Conservation (phyloP, 2,888 invertebrate species). For the Liopterus haemorrhoidalis region DNA sequence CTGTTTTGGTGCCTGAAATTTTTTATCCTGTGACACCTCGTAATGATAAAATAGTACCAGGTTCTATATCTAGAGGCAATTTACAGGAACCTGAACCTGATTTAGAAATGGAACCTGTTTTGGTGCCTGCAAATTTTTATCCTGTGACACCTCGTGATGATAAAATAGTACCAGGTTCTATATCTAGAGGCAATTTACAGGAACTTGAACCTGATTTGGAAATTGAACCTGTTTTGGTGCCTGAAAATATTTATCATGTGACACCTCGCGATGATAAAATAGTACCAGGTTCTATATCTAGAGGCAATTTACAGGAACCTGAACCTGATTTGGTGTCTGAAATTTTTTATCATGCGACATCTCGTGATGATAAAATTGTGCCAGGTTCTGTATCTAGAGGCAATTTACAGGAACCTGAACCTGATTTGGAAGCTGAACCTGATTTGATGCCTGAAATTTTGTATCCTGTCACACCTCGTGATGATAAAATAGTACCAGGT, state of each 20-base stretch:
- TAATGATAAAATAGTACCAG: conserved; percentile 12
- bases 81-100: too few species aligned
- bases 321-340: too few species aligned
- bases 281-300: conserved; percentile 13
- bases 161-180: conserved; percentile 11
- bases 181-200: neutral
- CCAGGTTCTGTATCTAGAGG: conserved; percentile 2
- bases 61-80: conserved; percentile 1
- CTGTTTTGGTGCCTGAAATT: too few species aligned
- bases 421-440: neutral
- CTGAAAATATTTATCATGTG: too few species aligned
- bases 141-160: conserved; percentile 8
- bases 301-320: too few species aligned
- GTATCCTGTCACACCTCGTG: conserved; percentile 5
- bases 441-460: too few species aligned
- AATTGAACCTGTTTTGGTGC: neutral
- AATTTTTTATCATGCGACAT: too few species aligned
- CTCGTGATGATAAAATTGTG: conserved; percentile 11
- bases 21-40: conserved; percentile 7
- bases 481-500: conserved; percentile 12
- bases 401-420: conserved; percentile 14
- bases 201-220: neutral
- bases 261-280: too few species aligned
- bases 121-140: too few species aligned
- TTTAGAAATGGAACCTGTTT: too few species aligned